Percentiles rank a stretch among this genome's conserved stretches.
These are phyloP conservation scores for Microhierax caerulescens DNA, from an alignment of 2,797 vertebrate species.

Conservation along the genomic window DNA sequence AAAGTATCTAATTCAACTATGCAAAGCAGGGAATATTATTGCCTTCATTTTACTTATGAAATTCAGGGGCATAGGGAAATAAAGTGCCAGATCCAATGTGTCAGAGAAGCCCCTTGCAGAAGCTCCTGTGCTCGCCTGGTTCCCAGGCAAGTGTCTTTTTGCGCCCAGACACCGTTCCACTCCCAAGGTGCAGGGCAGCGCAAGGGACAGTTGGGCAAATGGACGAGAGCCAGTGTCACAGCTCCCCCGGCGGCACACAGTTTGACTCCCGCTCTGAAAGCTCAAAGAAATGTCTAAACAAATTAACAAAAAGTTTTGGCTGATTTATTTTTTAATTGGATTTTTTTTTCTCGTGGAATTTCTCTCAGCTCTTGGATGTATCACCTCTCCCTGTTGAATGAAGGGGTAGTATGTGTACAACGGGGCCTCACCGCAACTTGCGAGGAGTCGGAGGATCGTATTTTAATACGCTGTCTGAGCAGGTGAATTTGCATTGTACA, in stretches of 20 bases:
- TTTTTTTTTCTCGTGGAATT: not conserved
- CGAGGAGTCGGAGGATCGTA: not conserved
- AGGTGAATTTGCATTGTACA: not conserved
- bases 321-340: not conserved
- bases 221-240: not conserved
- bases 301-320: not conserved
- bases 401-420: not conserved
- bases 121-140: not conserved
- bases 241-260: not conserved
- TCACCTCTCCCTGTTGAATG: not conserved
- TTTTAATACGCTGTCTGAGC: not conserved
- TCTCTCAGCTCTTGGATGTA: not conserved
- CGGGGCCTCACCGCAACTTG: not conserved
- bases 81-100: not conserved
- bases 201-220: not conserved
- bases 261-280: not conserved
- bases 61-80: not conserved
- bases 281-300: not conserved
- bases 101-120: not conserved
- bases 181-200: fast-evolving
- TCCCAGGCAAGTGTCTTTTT: not conserved
- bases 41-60: not conserved
- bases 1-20: not conserved
- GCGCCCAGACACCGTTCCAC: not conserved
- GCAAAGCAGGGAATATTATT: not conserved